These are phyloP conservation scores for Hypotaenidia philippensis DNA, from an alignment of 2,797 vertebrate genomes.

Conservation along the genomic window DNA sequence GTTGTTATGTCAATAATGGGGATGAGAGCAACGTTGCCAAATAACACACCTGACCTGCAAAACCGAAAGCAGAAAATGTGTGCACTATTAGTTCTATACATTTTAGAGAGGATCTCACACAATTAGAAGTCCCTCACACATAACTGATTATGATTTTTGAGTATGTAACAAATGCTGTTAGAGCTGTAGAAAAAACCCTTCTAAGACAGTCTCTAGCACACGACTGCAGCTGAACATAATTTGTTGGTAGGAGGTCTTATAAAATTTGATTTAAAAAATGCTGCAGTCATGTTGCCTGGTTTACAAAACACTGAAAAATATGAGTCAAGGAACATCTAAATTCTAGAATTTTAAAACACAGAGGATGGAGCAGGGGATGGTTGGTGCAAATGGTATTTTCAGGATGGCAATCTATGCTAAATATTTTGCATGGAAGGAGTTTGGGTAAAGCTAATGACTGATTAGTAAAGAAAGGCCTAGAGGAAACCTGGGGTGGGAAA, in stretches of 20 bases:
- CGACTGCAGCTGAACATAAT: background rate
- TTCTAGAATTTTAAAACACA: background rate
- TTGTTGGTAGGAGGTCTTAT: background rate
- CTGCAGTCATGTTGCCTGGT: background rate
- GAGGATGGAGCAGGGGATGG: background rate
- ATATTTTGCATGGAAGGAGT: background rate
- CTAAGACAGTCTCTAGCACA: background rate
- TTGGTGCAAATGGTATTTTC: background rate
- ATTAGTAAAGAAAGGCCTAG: background rate
- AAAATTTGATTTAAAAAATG: background rate
- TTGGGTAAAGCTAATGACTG: background rate
- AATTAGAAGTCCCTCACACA: background rate
- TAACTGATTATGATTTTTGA: background rate
- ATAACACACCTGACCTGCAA: slow-evolving; percentile 2
- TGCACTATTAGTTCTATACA: background rate
- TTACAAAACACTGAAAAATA: background rate
- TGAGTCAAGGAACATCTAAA: background rate
- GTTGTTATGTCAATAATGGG: background rate
- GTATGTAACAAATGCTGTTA: background rate
- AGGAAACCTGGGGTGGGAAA: background rate
- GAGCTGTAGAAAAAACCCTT: background rate
- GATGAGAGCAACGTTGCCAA: background rate
- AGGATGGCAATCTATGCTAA: background rate
- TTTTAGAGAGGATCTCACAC: background rate
- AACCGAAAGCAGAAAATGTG: background rate